A percentile compares a stretch with the other conserved stretches of the same genome.
Evolutionary conservation across 2,113 vertebrate genomes (phyloP).

Genomic region (Chionomys nivalis): DNA sequence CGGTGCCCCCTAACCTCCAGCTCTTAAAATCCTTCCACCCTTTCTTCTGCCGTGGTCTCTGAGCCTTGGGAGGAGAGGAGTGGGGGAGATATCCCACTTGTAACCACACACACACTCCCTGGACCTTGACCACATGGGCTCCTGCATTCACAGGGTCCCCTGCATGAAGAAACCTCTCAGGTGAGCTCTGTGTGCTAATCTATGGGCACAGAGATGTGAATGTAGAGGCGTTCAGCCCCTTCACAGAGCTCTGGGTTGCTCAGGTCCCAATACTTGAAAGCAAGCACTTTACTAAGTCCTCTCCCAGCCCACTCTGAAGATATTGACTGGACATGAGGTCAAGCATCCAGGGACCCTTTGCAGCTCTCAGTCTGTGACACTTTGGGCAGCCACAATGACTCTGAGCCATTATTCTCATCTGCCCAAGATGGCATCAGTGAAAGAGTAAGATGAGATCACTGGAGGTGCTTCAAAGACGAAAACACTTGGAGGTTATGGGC

Average conservation of each 20-base stretch:
- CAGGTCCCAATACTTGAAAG: neutral
- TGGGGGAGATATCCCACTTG: neutral
- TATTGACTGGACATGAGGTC: no score
- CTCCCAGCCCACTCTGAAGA: neutral
- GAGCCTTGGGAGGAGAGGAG: neutral
- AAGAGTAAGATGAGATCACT: neutral
- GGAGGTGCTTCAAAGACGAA: neutral
- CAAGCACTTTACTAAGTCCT: neutral
- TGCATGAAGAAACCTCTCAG: neutral
- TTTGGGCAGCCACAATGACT: neutral
- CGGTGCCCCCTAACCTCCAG: neutral
- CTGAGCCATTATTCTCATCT: neutral
- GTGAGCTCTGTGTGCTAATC: neutral
- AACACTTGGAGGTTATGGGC: neutral
- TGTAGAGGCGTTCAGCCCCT: neutral
- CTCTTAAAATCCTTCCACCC: neutral
- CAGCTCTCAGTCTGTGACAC: neutral
- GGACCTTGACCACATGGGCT: neutral
- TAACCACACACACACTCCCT: neutral
- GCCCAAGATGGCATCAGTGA: neutral
- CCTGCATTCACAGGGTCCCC: neutral
- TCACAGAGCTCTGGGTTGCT: neutral
- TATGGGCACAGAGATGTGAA: neutral
- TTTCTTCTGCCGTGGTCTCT: neutral
- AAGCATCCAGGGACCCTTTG: neutral